Base-by-base conservation (phyloP, 35 echinoderm and acorn worm genomes). In the Apostichopus parvimensis region DNA sequence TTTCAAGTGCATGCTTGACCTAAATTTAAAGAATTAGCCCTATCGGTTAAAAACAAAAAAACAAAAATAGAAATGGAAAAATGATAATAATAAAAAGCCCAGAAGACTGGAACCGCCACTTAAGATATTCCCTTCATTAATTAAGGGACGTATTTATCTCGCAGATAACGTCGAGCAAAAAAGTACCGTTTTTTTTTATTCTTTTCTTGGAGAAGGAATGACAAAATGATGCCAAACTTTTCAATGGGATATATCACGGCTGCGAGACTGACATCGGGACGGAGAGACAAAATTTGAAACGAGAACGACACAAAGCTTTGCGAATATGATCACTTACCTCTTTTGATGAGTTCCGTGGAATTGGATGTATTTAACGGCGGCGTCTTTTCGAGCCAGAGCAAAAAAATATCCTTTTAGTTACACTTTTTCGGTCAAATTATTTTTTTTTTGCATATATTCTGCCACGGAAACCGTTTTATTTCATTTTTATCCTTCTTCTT, bases 391-490 rank as follows among this genome's bases (percentile, higher is more conserved):
- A 84, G 81, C 54, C 54, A 84, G 58, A 84, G 57, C 1, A 84
- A 4, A 3, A 9, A 88, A 73, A 20, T 20, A 24, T 73, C 86
- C 25, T 72, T 72, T 88, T 52, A 88, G 68, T 88, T 52, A 52
- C 61, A 88, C 6, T 45, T 60, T 88, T 73, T 88, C 8, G 24
- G 23, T 58, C 81, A 84, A 17, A 54, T 88, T 88, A 0, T 4
- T 12, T 60, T 61, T 8, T 61, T 61, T 12, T 61, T 87, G 22
- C 26, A 52, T 12, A 45, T 10, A 45, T 53, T 9, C 22, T 82
- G 14, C 79, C 21, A 88, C 57, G 62, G 68, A 88, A 88, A 72
- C 62, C 24, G 64, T 52, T 72, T 88, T 34, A 54, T 57, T 28
- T 28, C 1, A 71, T 45, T 45, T 45, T 45, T 45, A 45, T 45